Percentiles rank a stretch among this genome's conserved stretches.
Evolutionary conservation across 2,888 invertebrate genomes (phyloP).

Genomic region (Ischnus inquisitorius): DNA sequence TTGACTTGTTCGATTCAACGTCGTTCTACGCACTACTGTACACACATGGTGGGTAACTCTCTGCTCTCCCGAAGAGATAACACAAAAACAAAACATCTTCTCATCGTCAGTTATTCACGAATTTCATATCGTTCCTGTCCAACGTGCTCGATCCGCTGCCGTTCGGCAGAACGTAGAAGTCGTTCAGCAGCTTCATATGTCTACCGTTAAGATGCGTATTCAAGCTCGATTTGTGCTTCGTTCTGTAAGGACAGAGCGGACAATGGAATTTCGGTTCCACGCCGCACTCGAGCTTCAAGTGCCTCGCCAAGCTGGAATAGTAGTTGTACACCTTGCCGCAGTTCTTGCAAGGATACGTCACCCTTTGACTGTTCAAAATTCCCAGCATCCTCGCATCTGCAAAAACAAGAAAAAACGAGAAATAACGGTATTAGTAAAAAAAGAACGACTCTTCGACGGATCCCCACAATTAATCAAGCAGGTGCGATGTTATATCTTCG

Average conservation of each 20-base stretch:
- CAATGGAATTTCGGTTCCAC: constrained; percentile 86
- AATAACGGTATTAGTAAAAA: constrained; percentile 42
- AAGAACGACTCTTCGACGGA: constrained; percentile 1
- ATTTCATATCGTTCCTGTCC: constrained; percentile 53
- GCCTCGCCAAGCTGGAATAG: constrained; percentile 84
- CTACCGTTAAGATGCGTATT: constrained; percentile 83
- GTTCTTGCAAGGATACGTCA: constrained; percentile 83
- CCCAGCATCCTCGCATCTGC: constrained; percentile 75
- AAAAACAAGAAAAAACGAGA: constrained; percentile 74
- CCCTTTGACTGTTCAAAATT: constrained; percentile 74
- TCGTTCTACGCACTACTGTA: constrained; percentile 41
- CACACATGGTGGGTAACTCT: constrained; percentile 30
- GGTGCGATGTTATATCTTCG: constrained; percentile 48
- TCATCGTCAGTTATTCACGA: constrained; percentile 49
- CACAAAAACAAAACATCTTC: not conserved
- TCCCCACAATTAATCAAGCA: constrained; percentile 53
- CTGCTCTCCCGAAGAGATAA: not conserved
- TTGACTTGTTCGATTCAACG: constrained; percentile 14
- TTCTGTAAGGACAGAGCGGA: constrained; percentile 84
- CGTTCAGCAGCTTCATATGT: constrained; percentile 80
- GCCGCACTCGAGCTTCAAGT: constrained; percentile 86
- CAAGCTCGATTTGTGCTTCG: constrained; percentile 83
- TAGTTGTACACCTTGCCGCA: constrained; percentile 86
- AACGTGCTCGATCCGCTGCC: constrained; percentile 69
- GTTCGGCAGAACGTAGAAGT: constrained; percentile 76